Percentiles rank a stretch among this genome's conserved stretches.
These are phyloP conservation scores for Zaprionus obscuricornis DNA, from an alignment of 2,888 invertebrate species.

Conservation along the genomic window DNA sequence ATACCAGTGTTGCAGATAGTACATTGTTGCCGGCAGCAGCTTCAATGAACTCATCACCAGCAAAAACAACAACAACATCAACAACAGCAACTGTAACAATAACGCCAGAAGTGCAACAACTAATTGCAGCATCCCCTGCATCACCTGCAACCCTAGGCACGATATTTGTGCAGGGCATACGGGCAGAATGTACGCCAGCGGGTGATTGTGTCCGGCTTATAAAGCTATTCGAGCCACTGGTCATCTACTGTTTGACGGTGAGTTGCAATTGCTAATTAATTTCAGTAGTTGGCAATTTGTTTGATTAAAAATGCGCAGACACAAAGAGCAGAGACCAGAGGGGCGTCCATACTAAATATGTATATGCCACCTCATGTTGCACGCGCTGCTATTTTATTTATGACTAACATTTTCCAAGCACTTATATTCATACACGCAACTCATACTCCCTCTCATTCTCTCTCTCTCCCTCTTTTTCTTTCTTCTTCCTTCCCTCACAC, in stretches of 20 bases:
- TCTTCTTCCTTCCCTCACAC: not conserved
- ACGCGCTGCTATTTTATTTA: constrained; percentile 52
- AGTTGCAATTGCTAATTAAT: constrained; percentile 73
- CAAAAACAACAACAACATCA: constrained; percentile 19
- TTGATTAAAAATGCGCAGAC: constrained; percentile 72
- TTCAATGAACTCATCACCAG: constrained; percentile 17
- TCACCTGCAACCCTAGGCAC: constrained; percentile 67
- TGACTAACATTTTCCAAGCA: constrained; percentile 46
- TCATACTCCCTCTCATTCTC: not conserved
- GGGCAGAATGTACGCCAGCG: constrained; percentile 83
- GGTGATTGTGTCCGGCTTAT: constrained; percentile 89
- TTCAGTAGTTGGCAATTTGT: constrained; percentile 69
- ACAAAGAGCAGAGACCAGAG: constrained; percentile 42
- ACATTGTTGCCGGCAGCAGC: constrained; percentile 49
- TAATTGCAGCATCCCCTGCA: constrained; percentile 52
- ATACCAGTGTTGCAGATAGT: constrained; percentile 28
- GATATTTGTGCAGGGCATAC: constrained; percentile 80
- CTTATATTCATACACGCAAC: constrained; percentile 22
- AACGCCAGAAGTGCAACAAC: constrained; percentile 33
- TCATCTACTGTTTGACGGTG: constrained; percentile 95
- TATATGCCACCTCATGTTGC: constrained; percentile 2
- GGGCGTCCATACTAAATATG: constrained; percentile 2
- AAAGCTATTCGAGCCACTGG: constrained; percentile 96
- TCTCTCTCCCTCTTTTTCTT: not conserved
- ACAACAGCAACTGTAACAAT: constrained; percentile 5